A percentile compares a stretch with the other conserved stretches of the same genome.
Evolutionary conservation across 2,888 invertebrate species (phyloP).

Genomic region (Smittia aterrima): DNA sequence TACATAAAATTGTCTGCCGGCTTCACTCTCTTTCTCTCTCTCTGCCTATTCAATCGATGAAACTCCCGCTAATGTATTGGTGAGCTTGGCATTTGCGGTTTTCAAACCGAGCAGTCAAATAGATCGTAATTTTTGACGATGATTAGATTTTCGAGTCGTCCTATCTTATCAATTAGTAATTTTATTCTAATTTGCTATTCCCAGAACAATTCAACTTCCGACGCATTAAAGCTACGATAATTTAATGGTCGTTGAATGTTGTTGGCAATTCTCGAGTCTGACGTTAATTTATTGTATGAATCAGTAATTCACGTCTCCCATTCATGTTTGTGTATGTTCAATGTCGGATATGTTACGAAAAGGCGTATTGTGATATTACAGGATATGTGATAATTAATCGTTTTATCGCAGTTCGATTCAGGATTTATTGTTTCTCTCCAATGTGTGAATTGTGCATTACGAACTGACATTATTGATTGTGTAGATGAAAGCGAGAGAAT

Average conservation of each 20-base stretch:
- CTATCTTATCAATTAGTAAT: background rate
- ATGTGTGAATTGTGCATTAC: constrained; percentile 11
- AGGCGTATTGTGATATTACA: background rate
- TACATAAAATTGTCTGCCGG: no score
- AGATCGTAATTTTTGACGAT: background rate
- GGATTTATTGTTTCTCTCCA: background rate
- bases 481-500: background rate
- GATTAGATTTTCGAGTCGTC: background rate
- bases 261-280: background rate
- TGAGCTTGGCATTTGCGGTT: no score
- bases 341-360: background rate
- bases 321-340: background rate
- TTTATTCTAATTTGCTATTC: background rate
- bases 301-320: constrained; percentile 5
- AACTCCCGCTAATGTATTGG: no score
- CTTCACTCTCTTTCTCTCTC: no score
- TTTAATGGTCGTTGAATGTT: background rate
- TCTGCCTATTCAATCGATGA: no score
- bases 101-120: no score
- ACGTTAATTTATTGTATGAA: constrained; percentile 19
- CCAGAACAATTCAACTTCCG: background rate
- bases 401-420: constrained; percentile 1
- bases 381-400: constrained; percentile 25
- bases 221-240: background rate
- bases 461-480: background rate